These are phyloP conservation scores for Geopemphigus sp. DNA, from an alignment of 1,140 invertebrate genomes.

Conservation along the genomic window DNA sequence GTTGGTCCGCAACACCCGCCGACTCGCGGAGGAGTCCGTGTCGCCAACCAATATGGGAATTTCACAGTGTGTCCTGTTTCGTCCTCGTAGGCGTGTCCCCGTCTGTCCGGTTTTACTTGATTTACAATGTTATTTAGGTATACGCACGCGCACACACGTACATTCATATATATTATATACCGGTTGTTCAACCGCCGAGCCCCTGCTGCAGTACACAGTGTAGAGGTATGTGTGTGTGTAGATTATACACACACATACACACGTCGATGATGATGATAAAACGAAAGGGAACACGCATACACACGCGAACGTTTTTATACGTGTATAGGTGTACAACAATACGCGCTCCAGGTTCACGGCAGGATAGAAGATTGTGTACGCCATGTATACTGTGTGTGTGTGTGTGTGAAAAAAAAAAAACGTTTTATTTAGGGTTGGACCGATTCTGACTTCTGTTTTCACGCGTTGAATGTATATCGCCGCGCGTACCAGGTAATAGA, in stretches of 20 bases:
- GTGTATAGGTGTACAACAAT: too few species aligned
- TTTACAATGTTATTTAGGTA: constrained; percentile 31
- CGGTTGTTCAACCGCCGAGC: too few species aligned
- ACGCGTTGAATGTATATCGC: too few species aligned
- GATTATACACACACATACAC: background rate
- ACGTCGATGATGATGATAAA: background rate
- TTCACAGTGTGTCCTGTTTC: constrained; percentile 18
- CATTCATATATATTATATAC: background rate
- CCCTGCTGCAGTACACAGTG: too few species aligned
- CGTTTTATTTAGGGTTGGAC: too few species aligned
- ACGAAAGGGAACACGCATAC: constrained; percentile 22
- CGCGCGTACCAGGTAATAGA: too few species aligned
- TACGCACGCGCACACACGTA: too few species aligned
- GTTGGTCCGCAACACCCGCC: too few species aligned
- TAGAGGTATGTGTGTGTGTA: background rate
- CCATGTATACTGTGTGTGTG: background rate
- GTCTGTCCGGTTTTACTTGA: constrained; percentile 46
- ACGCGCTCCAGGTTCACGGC: too few species aligned
- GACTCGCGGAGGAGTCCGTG: background rate
- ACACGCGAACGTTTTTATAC: background rate
- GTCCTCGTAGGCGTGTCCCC: constrained; percentile 32
- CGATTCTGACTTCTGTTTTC: background rate
- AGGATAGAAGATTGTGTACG: background rate
- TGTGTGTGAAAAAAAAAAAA: background rate
- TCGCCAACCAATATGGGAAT: constrained; percentile 35